Percentiles rank a stretch among this genome's conserved stretches.
Evolutionary conservation across 2,888 invertebrate genomes (phyloP).

Genomic region (Tridacna crocea): DNA sequence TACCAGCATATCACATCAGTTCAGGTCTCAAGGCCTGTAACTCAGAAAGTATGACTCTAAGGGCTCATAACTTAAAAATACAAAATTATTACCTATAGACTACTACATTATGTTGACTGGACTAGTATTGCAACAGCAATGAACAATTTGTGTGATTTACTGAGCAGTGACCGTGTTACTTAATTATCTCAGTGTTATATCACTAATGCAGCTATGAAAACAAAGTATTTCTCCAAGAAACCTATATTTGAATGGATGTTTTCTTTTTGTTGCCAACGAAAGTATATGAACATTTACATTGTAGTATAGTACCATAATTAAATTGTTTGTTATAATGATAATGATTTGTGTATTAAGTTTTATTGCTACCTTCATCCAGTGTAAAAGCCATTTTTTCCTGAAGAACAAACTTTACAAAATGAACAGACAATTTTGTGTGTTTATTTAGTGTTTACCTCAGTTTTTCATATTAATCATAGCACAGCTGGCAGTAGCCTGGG

Average conservation of each 20-base stretch:
- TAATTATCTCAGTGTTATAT: not conserved
- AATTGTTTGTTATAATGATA: constrained; percentile 3
- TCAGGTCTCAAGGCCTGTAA: no score
- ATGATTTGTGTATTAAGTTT: not conserved
- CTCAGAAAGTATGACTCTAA: no score
- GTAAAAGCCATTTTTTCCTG: not conserved
- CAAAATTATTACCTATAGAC: no score
- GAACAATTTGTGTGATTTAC: no score
- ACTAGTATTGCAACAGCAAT: no score
- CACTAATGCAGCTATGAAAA: not conserved
- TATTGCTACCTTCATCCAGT: not conserved
- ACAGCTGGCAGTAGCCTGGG: no score
- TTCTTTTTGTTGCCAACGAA: not conserved
- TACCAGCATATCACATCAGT: no score
- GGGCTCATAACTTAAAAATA: no score
- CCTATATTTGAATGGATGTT: not conserved
- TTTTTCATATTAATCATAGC: no score
- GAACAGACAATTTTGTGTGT: not conserved
- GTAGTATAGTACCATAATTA: constrained; percentile 5
- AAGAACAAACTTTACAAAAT: not conserved
- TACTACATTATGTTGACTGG: no score
- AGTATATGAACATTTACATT: not conserved
- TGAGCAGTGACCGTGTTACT: no score
- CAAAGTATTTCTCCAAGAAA: not conserved
- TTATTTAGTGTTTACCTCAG: not conserved